Evolutionary conservation across 1,140 invertebrate genomes (phyloP), one percentile per base, ranked within the genome.

Genomic region (Saccostrea cuccullata): DNA sequence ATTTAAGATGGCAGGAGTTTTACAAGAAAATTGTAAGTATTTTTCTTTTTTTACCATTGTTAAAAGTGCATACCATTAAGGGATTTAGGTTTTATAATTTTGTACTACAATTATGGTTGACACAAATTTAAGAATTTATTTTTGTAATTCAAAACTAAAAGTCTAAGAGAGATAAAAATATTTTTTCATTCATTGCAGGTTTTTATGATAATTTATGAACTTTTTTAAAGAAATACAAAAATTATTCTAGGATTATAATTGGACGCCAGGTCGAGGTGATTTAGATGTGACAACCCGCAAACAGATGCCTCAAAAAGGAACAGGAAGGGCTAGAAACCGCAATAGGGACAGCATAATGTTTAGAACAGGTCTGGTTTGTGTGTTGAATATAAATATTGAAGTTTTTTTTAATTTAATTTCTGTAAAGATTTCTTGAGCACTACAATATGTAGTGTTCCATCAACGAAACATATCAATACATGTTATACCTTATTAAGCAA

Each of bases 221-320:
- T 47, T 47, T 47, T 47, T 47, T 47, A 47, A 47, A 47, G 9
- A 9, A 47, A 47, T 8, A 47, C 47, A 47, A 47, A 47, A 47
- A 47, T 47, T n/a, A 58, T 64, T 86, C 2, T 90, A 96, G 95
- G 92, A 95, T 92, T 96, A 94, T 91, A 83, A 56, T n/a, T 90
- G 97, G 92, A 96, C 97, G 9, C 97, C 97, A 94, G 96, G 96
- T 0, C 95, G 97, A 86, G 97, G 97, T 23, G 99, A 99, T 96
- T 96, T 98, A 86, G 95, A 96, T 83, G 98, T 98, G 86, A 98
- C 98, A 87, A 98, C 95, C 5, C 95, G 96, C 56, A 99, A 99
- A 93, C 98, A 98, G 0, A 99, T 98, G 98, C 98, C 97, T 11
- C 99, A 99, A 94, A 99, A 99, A 96, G 98, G 98, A 88, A 93